Conservation (phyloP, 1,140 invertebrate genomes). For the Trichoplusia ni region DNA sequence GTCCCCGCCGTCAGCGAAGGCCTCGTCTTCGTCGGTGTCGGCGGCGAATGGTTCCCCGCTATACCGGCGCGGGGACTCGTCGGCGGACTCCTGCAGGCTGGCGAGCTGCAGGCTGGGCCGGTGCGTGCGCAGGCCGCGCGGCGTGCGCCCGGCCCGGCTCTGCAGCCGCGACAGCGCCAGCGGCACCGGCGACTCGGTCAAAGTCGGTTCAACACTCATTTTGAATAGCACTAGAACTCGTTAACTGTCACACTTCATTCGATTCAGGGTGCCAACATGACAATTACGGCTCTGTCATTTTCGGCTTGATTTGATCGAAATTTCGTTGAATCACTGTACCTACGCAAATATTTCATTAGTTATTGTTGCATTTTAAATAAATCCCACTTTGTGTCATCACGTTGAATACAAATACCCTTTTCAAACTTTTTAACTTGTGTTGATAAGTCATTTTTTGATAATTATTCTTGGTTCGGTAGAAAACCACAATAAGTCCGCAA, state of each 20-base stretch:
- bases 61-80: constrained; percentile 70
- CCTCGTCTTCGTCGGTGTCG: constrained; percentile 75
- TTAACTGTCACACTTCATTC: constrained; percentile 31
- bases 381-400: constrained; percentile 2
- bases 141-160: constrained; percentile 53
- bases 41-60: constrained; percentile 70
- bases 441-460: too few relatives aligned
- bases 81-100: constrained; percentile 70
- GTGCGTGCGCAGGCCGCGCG: constrained; percentile 59
- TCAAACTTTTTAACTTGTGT: too few relatives aligned
- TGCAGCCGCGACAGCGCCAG: constrained; percentile 71
- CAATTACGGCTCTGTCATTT: constrained; percentile 53
- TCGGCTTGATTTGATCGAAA: constrained; percentile 24
- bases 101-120: constrained; percentile 69
- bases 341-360: constrained; percentile 3
- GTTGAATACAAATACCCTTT: too few relatives aligned
- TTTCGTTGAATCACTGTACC: not conserved
- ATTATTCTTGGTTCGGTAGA: too few relatives aligned
- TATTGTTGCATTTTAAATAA: not conserved
- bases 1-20: constrained; percentile 71
- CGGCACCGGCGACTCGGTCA: constrained; percentile 74
- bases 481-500: too few relatives aligned
- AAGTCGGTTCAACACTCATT: constrained; percentile 72
- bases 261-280: constrained; percentile 38
- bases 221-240: constrained; percentile 54